Conservation (phyloP, 2,797 vertebrate species). For the Clarias platycephalus region DNA sequence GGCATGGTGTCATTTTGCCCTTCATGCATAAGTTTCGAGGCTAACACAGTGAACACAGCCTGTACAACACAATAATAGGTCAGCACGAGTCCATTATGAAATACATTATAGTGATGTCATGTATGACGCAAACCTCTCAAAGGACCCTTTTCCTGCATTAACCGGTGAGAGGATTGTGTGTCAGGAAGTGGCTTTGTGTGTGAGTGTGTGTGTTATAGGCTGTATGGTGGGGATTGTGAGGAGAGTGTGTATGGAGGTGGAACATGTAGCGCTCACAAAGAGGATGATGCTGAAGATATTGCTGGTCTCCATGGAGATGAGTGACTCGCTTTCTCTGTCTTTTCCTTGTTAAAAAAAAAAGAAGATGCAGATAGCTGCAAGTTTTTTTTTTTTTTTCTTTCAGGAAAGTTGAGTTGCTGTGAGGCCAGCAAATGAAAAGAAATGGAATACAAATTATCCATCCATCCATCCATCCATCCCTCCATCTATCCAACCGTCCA, state of each 20-base stretch:
- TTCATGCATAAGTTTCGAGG: background rate
- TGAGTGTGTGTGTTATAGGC: slow-evolving; percentile 5
- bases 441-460: too few relatives aligned
- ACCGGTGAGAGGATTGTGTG: slow-evolving; percentile 38
- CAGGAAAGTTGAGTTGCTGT: background rate
- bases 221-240: background rate
- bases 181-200: slow-evolving; percentile 23
- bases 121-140: slow-evolving; percentile 3
- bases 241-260: slow-evolving; percentile 26
- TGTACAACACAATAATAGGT: background rate
- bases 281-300: slow-evolving; percentile 41
- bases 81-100: slow-evolving; percentile 17
- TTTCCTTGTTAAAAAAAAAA: slow-evolving; percentile 47
- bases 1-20: background rate
- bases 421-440: background rate
- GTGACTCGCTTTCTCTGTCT: slow-evolving; percentile 42
- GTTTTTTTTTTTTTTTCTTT: background rate
- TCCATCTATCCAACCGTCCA: too few relatives aligned
- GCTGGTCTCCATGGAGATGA: slow-evolving; percentile 60
- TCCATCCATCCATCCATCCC: too few relatives aligned
- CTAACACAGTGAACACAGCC: background rate
- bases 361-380: slow-evolving; percentile 13
- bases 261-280: slow-evolving; percentile 40
- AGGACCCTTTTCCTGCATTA: background rate
- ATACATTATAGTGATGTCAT: background rate